Conservation (phyloP, 1,140 invertebrate species). For the Chelonus insularis region DNA sequence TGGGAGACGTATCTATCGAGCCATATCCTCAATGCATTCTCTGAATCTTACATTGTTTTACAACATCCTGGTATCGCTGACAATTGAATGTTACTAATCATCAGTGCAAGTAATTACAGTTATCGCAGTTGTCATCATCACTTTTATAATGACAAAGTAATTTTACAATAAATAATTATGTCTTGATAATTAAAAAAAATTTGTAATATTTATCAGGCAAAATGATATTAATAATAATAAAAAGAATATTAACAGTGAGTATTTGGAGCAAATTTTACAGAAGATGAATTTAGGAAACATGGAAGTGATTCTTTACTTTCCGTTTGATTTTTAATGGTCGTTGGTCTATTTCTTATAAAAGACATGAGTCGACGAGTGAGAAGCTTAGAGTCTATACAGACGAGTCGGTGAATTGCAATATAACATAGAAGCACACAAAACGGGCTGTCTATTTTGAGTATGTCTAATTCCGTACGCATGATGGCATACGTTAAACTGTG, state of each 20-base stretch:
- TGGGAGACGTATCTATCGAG: constrained; percentile 10
- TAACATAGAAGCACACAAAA: background rate
- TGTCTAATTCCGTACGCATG: constrained; percentile 53
- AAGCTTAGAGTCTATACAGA: background rate
- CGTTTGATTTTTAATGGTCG: background rate
- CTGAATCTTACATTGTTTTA: constrained; percentile 8
- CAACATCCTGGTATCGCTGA: background rate
- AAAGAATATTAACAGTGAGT: background rate
- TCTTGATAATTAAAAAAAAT: too few relatives aligned
- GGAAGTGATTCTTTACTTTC: background rate
- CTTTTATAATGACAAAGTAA: too few relatives aligned
- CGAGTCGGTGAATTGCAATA: background rate
- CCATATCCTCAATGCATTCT: constrained; percentile 10
- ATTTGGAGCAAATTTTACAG: constrained; percentile 21
- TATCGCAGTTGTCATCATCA: background rate
- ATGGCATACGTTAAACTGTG: constrained; percentile 48
- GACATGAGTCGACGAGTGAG: background rate
- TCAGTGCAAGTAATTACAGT: background rate
- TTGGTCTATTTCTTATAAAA: constrained; percentile 10
- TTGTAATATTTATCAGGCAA: too few relatives aligned
- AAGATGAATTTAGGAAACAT: background rate
- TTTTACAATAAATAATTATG: too few relatives aligned
- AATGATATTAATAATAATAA: too few relatives aligned
- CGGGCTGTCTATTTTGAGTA: constrained; percentile 48
- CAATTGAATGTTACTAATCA: background rate